Conservation (phyloP, 2,888 invertebrate species). For the Steinernema carpocapsae region DNA sequence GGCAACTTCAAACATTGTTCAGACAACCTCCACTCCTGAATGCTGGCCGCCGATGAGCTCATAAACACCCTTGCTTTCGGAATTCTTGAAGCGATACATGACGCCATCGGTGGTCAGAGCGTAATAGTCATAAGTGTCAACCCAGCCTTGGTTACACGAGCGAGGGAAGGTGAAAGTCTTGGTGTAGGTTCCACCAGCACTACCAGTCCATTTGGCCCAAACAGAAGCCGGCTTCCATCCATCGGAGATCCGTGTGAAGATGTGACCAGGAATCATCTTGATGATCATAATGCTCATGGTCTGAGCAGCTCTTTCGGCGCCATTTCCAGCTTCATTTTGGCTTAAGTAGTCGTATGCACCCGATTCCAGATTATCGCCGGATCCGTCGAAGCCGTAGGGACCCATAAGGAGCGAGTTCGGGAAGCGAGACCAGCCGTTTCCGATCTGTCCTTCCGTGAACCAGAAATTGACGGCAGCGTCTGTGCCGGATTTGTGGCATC, state of each 20-base stretch:
- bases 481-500: neutral
- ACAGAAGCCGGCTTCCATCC: neutral
- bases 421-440: neutral
- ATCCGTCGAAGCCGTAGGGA: neutral
- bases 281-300: neutral
- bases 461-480: neutral
- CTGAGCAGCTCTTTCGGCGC: neutral
- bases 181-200: neutral
- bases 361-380: neutral
- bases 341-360: neutral
- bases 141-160: neutral
- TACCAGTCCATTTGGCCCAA: neutral
- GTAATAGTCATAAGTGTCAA: neutral
- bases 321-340: neutral
- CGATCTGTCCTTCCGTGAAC: neutral
- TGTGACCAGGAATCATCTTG: neutral
- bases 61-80: too few species aligned
- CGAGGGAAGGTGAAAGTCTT: neutral
- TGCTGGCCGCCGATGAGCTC: too few species aligned
- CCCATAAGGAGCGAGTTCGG: neutral
- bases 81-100: too few species aligned
- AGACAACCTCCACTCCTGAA: too few species aligned
- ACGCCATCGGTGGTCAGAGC: too few species aligned
- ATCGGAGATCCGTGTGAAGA: neutral
- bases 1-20: too few species aligned